Base-by-base conservation (phyloP, 2,113 vertebrate genomes). In the Triplophysa rosa region DNA sequence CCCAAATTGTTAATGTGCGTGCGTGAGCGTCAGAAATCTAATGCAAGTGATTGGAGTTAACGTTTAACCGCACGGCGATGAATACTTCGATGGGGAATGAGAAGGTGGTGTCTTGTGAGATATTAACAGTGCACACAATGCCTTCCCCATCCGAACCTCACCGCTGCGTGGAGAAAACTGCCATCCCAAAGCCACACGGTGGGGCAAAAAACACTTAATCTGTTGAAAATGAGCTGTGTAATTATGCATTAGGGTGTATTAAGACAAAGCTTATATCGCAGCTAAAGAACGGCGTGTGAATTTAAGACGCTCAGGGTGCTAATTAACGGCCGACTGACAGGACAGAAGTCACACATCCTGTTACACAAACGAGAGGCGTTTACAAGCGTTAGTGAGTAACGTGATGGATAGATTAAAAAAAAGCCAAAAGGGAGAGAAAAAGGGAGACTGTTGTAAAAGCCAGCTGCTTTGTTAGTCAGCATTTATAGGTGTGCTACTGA, bases 301-400 rank as follows among this genome's bases (percentile, higher is more conserved):
- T 84, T 88, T 83, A 74, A 58, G 29, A 74, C 73, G 24, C 82
- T 81, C 23, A 29, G 62, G 45, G 70, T 68, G 56, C 54, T 88
- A 88, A 90, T 91, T 88, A 90, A 85, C 23, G 74, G 67, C 49
- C 37, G 67, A 23, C 79, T 80, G 71, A 84, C 82, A 82, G 82
- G 68, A 63, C 19, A 47, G 54, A 49, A 75, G 61, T 67, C 65
- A 56, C 77, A 78, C 4, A 19, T n/a, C 8, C 59, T 65, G 58
- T 42, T 68, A 70, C 29, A 67, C 54, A 17, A 23, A 42, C 52
- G 64, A 37, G 79, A 62, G 58, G 56, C 66, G 63, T 70, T 81
- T 58, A 77, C 73, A 65, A 69, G 12, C 10, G 8, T 26, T 40
- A 66, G 19, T 66, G 47, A 73, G 26, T 42, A 68, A 63, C 37